phyloP scores from a whole-genome alignment of 2,888 invertebrate genomes.

The Drosophila tripunctata region DNA sequence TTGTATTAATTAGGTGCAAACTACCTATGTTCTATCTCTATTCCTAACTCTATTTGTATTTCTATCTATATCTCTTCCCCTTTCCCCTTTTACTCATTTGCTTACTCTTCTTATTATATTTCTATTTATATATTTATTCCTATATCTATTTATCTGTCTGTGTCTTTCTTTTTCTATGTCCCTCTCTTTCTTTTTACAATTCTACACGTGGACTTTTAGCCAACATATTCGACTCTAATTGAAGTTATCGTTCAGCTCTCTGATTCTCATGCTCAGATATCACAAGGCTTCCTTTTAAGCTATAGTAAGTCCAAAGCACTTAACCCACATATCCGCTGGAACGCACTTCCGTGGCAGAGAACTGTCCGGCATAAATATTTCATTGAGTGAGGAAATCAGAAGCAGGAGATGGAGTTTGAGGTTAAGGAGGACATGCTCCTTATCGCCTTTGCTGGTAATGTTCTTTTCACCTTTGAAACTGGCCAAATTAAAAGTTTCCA shows the following conservation, averaged over 20 bases:
- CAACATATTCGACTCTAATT: neutral
- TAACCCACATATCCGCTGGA: slow-evolving; percentile 16
- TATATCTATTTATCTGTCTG: too few relatives aligned
- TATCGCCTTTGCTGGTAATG: slow-evolving; percentile 30
- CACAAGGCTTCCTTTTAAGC: neutral
- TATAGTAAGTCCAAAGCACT: neutral
- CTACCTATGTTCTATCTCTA: too few relatives aligned
- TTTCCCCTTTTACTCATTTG: too few relatives aligned
- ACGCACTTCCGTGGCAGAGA: slow-evolving; percentile 7
- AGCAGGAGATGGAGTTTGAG: too few relatives aligned
- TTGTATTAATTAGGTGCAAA: too few relatives aligned
- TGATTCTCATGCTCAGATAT: slow-evolving; percentile 1
- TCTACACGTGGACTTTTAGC: neutral
- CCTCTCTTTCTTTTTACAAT: too few relatives aligned
- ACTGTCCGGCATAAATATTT: slow-evolving; percentile 71
- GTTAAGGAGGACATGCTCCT: slow-evolving; percentile 33
- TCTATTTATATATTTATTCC: too few relatives aligned
- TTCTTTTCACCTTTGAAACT: slow-evolving; percentile 71
- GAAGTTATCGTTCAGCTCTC: neutral
- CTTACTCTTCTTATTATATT: too few relatives aligned
- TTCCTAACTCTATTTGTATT: too few relatives aligned
- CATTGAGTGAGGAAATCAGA: slow-evolving; percentile 22
- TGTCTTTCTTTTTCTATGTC: too few relatives aligned
- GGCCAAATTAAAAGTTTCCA: slow-evolving; percentile 72
- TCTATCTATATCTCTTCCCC: too few relatives aligned